These are phyloP conservation scores for Oscheius sp. DNA, from an alignment of 2,888 invertebrate genomes.

Conservation along the genomic window DNA sequence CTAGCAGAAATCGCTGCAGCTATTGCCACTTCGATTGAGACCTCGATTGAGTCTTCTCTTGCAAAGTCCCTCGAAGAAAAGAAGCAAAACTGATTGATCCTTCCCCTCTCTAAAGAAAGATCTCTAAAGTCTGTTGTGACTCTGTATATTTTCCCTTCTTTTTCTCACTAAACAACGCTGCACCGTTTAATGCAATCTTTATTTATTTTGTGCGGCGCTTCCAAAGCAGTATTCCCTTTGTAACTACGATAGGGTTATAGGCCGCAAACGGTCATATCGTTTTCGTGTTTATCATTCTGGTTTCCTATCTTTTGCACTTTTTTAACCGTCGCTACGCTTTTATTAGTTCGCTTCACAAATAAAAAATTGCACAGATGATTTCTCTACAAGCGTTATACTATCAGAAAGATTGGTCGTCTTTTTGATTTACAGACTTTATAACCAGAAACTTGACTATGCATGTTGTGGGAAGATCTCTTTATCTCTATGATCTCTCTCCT, in stretches of 20 bases:
- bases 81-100: neutral
- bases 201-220: no score
- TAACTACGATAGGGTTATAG: neutral
- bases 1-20: neutral
- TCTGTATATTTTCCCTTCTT: neutral
- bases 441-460: no score
- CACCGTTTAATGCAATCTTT: no score
- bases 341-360: constrained; percentile 1
- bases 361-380: neutral
- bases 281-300: neutral
- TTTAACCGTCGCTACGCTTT: neutral
- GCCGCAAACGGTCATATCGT: constrained; percentile 3
- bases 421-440: no score
- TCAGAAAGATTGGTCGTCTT: no score
- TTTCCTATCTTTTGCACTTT: neutral
- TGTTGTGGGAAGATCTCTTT: no score
- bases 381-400: no score
- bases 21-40: neutral
- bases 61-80: neutral
- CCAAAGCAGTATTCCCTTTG: no score
- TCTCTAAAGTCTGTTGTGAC: neutral
- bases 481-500: no score
- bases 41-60: neutral
- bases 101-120: neutral
- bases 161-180: no score